phyloP scores from a whole-genome alignment of 92 coral and sea anemone genomes.

The Zoanthus gigantus region DNA sequence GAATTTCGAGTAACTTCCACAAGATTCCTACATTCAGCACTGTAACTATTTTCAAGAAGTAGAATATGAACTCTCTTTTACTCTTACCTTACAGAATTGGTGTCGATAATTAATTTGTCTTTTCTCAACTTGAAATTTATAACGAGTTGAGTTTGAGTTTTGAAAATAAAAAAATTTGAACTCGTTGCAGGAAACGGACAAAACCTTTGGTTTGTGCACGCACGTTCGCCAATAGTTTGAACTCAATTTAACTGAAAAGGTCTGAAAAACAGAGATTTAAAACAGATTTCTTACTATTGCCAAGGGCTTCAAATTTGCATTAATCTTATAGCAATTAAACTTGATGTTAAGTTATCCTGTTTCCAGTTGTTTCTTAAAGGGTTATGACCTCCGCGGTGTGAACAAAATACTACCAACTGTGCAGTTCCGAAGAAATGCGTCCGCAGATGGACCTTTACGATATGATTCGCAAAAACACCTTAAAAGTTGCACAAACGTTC shows the following conservation, averaged over 20 bases:
- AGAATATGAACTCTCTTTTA: not conserved
- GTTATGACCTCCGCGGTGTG: slow-evolving; percentile 34
- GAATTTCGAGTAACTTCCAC: not conserved
- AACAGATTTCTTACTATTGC: slow-evolving; percentile 16
- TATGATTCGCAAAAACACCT: not conserved
- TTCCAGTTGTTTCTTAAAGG: not conserved
- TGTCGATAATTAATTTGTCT: not conserved
- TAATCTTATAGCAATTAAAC: slow-evolving; percentile 24
- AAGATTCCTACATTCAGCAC: not conserved
- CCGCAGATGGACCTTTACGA: slow-evolving; percentile 34
- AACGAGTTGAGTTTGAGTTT: not conserved
- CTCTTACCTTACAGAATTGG: not conserved
- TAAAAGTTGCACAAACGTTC: not conserved
- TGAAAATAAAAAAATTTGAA: not conserved
- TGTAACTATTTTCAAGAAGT: not conserved
- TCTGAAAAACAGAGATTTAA: not conserved
- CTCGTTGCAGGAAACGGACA: not conserved
- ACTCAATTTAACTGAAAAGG: not conserved
- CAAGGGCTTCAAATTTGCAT: slow-evolving; percentile 1
- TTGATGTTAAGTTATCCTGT: slow-evolving; percentile 14
- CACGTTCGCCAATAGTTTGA: not conserved
- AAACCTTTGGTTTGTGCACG: not conserved
- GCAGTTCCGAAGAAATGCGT: slow-evolving; percentile 33
- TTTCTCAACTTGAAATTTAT: not conserved
- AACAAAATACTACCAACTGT: slow-evolving; percentile 30